phyloP scores from a whole-genome alignment of 2,888 invertebrate genomes.

The Dryomyza anilis region DNA sequence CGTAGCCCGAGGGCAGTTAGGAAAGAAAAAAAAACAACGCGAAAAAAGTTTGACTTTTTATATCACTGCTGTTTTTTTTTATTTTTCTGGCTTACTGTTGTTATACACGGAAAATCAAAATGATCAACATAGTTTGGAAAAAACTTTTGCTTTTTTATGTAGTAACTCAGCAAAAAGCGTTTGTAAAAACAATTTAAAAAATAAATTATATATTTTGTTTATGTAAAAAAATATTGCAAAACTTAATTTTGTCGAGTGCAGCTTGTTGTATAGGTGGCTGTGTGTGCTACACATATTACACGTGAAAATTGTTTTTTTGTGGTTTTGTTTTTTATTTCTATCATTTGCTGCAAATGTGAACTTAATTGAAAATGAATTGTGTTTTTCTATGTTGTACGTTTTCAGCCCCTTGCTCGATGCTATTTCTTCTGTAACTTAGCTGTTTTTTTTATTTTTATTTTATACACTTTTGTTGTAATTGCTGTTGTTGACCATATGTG shows the following conservation, averaged over 20 bases:
- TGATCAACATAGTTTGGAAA: too few relatives aligned
- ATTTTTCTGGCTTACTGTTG: not conserved
- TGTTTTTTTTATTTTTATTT: not conserved
- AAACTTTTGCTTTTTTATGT: not conserved
- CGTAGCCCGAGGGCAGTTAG: not conserved
- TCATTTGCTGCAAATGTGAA: conserved; percentile 24
- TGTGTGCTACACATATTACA: not conserved
- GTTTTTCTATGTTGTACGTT: not conserved
- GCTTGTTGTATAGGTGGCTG: not conserved
- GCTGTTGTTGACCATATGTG: not conserved
- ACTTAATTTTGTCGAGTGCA: too few relatives aligned
- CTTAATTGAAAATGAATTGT: conserved; percentile 23
- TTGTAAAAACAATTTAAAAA: too few relatives aligned
- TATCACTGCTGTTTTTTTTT: not conserved
- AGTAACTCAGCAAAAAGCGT: too few relatives aligned
- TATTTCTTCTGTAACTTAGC: not conserved
- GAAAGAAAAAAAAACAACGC: not conserved
- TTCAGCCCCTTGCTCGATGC: not conserved
- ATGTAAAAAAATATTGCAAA: too few relatives aligned
- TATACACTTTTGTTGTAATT: not conserved
- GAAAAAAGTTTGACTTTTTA: not conserved
- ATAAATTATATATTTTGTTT: too few relatives aligned
- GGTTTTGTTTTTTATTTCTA: not conserved
- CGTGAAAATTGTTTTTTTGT: not conserved
- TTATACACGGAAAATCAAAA: too few relatives aligned